Conservation (phyloP, 1,140 invertebrate genomes). For the Grapholita molesta region DNA sequence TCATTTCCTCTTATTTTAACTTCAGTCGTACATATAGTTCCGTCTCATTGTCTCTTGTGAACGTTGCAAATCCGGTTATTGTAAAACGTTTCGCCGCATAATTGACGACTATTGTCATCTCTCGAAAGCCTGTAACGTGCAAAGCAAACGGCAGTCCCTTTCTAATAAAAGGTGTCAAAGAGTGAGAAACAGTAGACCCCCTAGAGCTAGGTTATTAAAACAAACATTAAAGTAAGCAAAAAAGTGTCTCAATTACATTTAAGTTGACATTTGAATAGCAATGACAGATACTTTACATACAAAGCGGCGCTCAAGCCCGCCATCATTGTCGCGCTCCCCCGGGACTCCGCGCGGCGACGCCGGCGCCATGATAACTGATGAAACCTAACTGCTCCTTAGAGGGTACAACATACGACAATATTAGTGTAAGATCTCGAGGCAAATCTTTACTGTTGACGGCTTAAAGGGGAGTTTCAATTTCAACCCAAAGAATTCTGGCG, state of each 20-base stretch:
- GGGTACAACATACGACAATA: not conserved
- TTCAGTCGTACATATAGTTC: no score
- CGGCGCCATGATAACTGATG: not conserved
- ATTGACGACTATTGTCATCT: no score
- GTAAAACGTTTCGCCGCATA: no score
- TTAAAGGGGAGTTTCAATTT: not conserved
- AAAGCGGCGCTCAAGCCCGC: not conserved
- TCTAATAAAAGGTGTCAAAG: no score
- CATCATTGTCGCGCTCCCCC: not conserved
- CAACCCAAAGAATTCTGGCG: no score
- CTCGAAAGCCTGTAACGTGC: no score
- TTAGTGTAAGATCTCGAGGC: not conserved
- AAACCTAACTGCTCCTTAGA: not conserved
- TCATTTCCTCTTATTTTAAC: no score
- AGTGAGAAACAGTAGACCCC: no score
- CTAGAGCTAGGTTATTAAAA: no score
- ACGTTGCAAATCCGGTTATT: no score
- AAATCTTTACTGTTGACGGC: not conserved
- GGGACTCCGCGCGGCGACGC: not conserved
- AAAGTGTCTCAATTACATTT: not conserved
- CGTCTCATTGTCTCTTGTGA: no score
- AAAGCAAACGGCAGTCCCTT: no score
- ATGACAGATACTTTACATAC: not conserved
- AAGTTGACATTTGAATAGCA: not conserved
- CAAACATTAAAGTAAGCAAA: not conserved